Evolutionary conservation across 2,888 invertebrate species (phyloP).

Genomic region (Phortica magna): DNA sequence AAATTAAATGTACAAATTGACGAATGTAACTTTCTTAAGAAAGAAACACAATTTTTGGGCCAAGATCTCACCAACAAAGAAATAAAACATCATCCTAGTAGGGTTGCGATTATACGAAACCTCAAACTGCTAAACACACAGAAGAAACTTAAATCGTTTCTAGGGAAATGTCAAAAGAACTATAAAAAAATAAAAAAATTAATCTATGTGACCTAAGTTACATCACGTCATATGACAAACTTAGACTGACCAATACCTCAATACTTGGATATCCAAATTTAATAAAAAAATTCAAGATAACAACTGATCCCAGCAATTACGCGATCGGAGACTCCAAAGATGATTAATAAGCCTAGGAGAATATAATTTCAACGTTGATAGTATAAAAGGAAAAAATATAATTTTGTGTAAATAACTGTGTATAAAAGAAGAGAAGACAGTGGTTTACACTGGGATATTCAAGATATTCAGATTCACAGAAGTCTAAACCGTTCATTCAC

Average conservation of each 20-base stretch:
- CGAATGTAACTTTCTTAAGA: conserved; percentile 53
- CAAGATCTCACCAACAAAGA: too few species aligned
- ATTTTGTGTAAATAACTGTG: conserved; percentile 41
- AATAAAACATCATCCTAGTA: neutral
- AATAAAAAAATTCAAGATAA: too few species aligned
- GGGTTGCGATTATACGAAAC: too few species aligned
- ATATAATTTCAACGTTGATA: conserved; percentile 44
- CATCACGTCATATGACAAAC: too few species aligned
- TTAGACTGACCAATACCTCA: too few species aligned
- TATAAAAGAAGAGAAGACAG: conserved; percentile 16
- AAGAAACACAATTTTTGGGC: conserved; percentile 42
- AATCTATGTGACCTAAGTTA: too few species aligned
- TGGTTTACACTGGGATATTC: neutral
- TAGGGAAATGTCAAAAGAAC: too few species aligned
- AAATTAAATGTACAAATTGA: conserved; percentile 41
- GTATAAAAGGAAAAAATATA: conserved; percentile 47
- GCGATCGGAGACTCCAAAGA: conserved; percentile 34
- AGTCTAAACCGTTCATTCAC: conserved; percentile 34
- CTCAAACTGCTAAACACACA: too few species aligned
- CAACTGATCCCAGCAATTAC: too few species aligned
- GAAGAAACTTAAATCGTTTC: too few species aligned
- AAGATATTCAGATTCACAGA: conserved; percentile 25
- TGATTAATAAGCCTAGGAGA: conserved; percentile 43
- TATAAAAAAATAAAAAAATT: too few species aligned
- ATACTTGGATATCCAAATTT: too few species aligned